Evolutionary conservation across 2,888 invertebrate species (phyloP).

Genomic region (Pimpla rufipes): DNA sequence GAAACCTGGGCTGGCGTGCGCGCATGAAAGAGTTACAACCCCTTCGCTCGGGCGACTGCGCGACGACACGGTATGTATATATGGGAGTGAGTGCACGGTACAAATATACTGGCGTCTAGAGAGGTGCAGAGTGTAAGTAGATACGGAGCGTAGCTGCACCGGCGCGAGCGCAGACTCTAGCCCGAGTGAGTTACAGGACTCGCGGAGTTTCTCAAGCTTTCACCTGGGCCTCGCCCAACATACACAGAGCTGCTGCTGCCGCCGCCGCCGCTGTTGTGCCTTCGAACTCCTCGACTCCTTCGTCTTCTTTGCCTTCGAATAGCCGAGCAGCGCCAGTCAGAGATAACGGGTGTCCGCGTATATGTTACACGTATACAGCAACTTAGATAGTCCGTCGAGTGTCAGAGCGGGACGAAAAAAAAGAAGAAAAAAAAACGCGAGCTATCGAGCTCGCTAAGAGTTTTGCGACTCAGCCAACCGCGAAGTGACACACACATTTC

Average conservation of each 20-base stretch:
- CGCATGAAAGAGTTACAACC: slow-evolving; percentile 65
- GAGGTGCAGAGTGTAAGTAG: slow-evolving; percentile 51
- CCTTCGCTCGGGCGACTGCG: slow-evolving; percentile 52
- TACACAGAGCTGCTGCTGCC: slow-evolving; percentile 57
- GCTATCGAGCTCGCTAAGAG: slow-evolving; percentile 68
- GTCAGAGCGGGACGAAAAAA: slow-evolving; percentile 74
- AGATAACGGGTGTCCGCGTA: slow-evolving; percentile 69
- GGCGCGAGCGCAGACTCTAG: slow-evolving; percentile 45
- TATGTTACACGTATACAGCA: slow-evolving; percentile 49
- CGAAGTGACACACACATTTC: slow-evolving; percentile 77
- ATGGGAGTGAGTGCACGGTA: neutral
- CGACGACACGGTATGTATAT: slow-evolving; percentile 24
- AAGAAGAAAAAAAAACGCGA: slow-evolving; percentile 74
- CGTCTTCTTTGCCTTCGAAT: slow-evolving; percentile 46
- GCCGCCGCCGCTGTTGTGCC: slow-evolving; percentile 25
- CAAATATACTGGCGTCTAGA: slow-evolving; percentile 12
- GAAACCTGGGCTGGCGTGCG: slow-evolving; percentile 54
- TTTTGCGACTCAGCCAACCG: slow-evolving; percentile 78
- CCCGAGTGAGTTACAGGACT: slow-evolving; percentile 68
- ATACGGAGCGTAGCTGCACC: slow-evolving; percentile 44
- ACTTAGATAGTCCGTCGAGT: slow-evolving; percentile 45
- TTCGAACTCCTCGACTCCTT: slow-evolving; percentile 53
- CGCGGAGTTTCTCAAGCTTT: slow-evolving; percentile 81
- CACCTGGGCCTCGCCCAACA: slow-evolving; percentile 79
- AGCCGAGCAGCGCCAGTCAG: slow-evolving; percentile 46